Percentiles rank a stretch among this genome's conserved stretches.
Evolutionary conservation across 2,888 invertebrate genomes (phyloP).

Genomic region (Dasysyrphus tricinctus): DNA sequence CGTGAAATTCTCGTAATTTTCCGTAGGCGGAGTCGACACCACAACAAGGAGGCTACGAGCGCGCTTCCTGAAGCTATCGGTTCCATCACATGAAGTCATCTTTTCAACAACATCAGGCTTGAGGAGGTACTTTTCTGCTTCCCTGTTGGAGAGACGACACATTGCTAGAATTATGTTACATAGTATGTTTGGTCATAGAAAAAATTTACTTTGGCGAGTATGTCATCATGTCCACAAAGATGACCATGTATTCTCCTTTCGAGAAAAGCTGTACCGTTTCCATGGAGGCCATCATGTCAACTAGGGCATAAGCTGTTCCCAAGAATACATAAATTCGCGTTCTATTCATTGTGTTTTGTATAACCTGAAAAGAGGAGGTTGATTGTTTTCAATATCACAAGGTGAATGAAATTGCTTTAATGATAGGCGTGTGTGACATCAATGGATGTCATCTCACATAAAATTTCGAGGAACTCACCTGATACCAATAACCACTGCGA

Average conservation of each 20-base stretch:
- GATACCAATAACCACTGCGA: slow-evolving; percentile 91
- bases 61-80: slow-evolving; percentile 85
- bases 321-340: slow-evolving; percentile 97
- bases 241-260: slow-evolving; percentile 97
- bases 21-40: slow-evolving; percentile 92
- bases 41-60: slow-evolving; percentile 94
- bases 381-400: background rate
- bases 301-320: slow-evolving; percentile 92
- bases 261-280: slow-evolving; percentile 93
- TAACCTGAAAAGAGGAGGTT: slow-evolving; percentile 78
- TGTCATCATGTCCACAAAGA: slow-evolving; percentile 96
- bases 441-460: background rate
- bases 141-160: slow-evolving; percentile 80
- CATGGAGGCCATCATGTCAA: slow-evolving; percentile 96
- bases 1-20: slow-evolving; percentile 90
- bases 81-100: slow-evolving; percentile 86
- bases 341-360: slow-evolving; percentile 92
- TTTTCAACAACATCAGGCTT: slow-evolving; percentile 86
- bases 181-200: slow-evolving; percentile 51
- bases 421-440: background rate
- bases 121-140: slow-evolving; percentile 92
- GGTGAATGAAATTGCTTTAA: background rate
- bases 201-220: slow-evolving; percentile 87
- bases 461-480: slow-evolving; percentile 84
- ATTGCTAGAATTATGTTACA: slow-evolving; percentile 60